A percentile compares a stretch with the other conserved stretches of the same genome.
Conservation (phyloP, 1,140 invertebrate species). For the Drosophila tristis region DNA sequence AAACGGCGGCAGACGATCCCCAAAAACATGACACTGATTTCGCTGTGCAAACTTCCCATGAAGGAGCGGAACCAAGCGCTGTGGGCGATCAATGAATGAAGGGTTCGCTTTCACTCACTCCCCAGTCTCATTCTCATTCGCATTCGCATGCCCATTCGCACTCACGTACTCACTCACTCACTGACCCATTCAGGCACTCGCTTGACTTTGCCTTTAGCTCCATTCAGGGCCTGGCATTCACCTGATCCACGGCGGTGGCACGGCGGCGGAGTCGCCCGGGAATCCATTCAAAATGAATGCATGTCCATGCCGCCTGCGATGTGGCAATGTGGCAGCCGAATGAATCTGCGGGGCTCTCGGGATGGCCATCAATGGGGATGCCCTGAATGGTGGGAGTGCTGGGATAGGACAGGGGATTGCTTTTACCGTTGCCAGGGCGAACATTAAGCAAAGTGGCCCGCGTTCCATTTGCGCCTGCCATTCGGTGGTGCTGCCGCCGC, state of each 20-base stretch:
- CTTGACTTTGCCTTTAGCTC: conserved; percentile 11
- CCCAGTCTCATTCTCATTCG: no score
- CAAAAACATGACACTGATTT: no score
- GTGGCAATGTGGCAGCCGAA: conserved; percentile 8
- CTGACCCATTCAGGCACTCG: background rate
- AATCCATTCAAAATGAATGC: conserved; percentile 48
- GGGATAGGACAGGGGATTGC: conserved; percentile 30
- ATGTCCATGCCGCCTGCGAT: conserved; percentile 27
- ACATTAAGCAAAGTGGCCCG: conserved; percentile 78
- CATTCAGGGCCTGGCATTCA: conserved; percentile 25
- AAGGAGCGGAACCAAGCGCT: no score
- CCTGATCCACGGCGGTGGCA: conserved; percentile 37
- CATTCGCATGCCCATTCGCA: no score
- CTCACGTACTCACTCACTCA: background rate
- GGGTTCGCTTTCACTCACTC: no score
- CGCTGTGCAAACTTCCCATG: no score
- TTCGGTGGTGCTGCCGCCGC: background rate
- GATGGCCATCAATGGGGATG: background rate
- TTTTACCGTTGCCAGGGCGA: conserved; percentile 53
- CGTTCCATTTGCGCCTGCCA: conserved; percentile 72
- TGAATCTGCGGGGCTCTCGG: no score
- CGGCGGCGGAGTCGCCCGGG: conserved; percentile 26
- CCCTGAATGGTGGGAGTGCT: background rate
- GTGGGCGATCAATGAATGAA: no score
- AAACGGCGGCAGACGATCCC: no score